A percentile compares a stretch with the other conserved stretches of the same genome.
These are phyloP conservation scores for Mus spretus DNA, from an alignment of 2,797 vertebrate species.

Conservation along the genomic window DNA sequence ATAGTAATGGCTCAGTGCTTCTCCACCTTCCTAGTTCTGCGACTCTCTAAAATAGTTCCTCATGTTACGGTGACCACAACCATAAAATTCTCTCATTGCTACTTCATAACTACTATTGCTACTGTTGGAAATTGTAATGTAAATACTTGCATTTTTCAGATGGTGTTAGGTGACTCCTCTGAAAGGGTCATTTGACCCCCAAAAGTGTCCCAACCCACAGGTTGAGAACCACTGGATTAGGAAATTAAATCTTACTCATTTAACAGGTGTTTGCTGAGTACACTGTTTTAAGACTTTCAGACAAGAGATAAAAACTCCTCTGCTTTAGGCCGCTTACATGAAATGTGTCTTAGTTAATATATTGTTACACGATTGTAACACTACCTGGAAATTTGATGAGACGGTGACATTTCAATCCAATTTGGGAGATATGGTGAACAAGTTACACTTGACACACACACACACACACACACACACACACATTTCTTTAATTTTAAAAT, in stretches of 20 bases:
- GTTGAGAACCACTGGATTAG: background rate
- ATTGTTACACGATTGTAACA: background rate
- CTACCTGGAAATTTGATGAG: background rate
- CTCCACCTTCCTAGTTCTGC: background rate
- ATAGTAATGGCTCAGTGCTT: background rate
- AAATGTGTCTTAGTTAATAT: background rate
- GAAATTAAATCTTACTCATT: background rate
- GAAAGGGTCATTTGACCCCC: background rate
- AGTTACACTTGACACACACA: background rate
- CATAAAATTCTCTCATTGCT: background rate
- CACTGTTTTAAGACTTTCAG: background rate
- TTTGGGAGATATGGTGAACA: background rate
- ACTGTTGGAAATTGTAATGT: background rate
- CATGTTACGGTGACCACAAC: background rate
- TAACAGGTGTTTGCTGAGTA: background rate
- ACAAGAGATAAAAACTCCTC: slow-evolving; percentile 22
- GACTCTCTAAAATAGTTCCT: background rate
- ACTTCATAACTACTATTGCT: background rate
- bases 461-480: background rate
- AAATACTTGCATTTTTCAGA: background rate
- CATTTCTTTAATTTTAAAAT: background rate
- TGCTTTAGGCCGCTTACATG: background rate
- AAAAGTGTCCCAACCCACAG: background rate
- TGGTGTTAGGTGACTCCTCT: background rate
- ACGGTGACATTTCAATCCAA: background rate